Evolutionary conservation across 2,113 vertebrate genomes (phyloP), one percentile per base, ranked within the genome.

Genomic region (Paradoxurus hermaphroditus): DNA sequence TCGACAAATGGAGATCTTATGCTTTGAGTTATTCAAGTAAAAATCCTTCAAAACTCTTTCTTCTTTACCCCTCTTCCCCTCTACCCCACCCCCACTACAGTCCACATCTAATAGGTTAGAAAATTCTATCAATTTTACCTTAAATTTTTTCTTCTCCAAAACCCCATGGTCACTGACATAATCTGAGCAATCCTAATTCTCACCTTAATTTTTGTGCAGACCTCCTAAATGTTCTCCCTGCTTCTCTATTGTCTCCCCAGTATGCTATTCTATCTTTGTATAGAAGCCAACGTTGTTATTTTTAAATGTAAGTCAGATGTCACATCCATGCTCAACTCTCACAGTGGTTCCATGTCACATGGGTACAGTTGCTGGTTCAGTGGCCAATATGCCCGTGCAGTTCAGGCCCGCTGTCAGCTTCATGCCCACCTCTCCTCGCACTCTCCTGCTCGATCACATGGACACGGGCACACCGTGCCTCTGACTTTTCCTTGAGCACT

Each of bases 361-460:
- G 46, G 21, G 4, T 39, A 21, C 1, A 23, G 10, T 31, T 46
- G 10, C 23, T 46, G 3, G 14, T 31, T 70, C 92, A 0, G 16
- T 29, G 73, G 62, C 46, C 0, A 0, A 21, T 18, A 34, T 12
- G 11, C 9, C 29, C 12, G 1, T 25, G 7, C 7, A 73, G 41
- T 14, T 39, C 46, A 49, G 39, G 14, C 18, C 23, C 23, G 16
- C 46, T 53, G 11, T 19, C 29, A 19, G 10, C n/a, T 75, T 39
- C 21, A 29, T 27, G n/a, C 15, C 2, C 16, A 25, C 34, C 5
- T 44, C 79, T 41, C 29, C 70, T 67, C 23, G 59, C 56, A 31
- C 29, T 44, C 18, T 62, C 34, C 31, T 23, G 18, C 27, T 34
- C 36, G 11, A 18, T 15, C 3, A 62, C 1, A 19, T 10, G 49